These are phyloP conservation scores for Callorhinus ursinus DNA, from an alignment of 2,113 vertebrate genomes.

Conservation along the genomic window DNA sequence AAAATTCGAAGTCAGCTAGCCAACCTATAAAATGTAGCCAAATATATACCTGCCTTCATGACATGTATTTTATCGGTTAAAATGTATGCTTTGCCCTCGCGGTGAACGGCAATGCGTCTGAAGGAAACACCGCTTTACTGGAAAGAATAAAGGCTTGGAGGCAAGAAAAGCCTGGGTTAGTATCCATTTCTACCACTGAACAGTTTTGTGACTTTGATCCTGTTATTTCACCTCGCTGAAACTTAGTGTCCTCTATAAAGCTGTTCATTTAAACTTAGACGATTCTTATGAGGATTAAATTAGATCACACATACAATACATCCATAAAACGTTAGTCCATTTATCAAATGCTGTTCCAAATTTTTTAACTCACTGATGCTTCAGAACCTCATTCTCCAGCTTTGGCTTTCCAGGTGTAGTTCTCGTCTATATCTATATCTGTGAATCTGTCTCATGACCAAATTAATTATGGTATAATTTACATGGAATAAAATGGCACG, in stretches of 20 bases:
- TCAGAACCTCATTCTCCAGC: background rate
- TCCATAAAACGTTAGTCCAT: background rate
- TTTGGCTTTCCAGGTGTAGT: background rate
- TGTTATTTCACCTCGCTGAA: background rate
- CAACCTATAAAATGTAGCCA: background rate
- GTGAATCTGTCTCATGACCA: background rate
- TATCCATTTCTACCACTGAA: background rate
- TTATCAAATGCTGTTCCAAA: background rate
- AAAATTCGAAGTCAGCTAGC: background rate
- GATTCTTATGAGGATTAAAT: background rate
- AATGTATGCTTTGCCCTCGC: background rate
- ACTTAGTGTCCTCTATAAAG: background rate
- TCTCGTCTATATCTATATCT: background rate
- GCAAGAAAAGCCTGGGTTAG: background rate
- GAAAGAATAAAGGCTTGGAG: background rate
- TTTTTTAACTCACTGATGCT: background rate
- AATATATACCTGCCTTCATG: background rate
- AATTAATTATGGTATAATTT: background rate
- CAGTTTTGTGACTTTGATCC: background rate
- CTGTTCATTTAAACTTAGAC: background rate
- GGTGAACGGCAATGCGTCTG: background rate
- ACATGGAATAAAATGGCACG: background rate
- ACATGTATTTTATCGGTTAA: background rate
- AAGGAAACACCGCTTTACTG: background rate
- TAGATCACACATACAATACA: no score